These are phyloP conservation scores for Gymnoscopelus microlampas DNA, from an alignment of 2,797 vertebrate species.

Conservation along the genomic window DNA sequence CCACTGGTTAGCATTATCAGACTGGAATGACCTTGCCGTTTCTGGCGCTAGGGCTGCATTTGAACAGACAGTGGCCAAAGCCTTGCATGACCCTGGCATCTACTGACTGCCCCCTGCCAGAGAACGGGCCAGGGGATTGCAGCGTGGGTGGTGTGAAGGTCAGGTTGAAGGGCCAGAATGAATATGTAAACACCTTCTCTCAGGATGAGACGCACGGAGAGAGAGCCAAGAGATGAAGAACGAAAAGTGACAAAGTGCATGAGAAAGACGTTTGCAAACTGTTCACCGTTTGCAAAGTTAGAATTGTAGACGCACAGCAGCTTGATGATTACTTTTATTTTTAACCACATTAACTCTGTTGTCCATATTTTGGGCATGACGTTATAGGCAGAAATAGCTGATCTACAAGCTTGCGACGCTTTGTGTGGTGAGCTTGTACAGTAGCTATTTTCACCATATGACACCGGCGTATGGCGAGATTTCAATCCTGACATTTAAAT, in stretches of 20 bases:
- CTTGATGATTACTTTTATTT: conserved; percentile 8
- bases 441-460: no score
- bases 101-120: conserved; percentile 69
- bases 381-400: no score
- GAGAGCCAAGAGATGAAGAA: conserved; percentile 23
- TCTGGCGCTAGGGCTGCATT: conserved; percentile 54
- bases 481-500: not conserved
- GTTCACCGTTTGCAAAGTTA: not conserved
- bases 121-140: conserved; percentile 37
- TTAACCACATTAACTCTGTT: no score
- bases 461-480: no score
- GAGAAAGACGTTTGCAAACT: conserved; percentile 4
- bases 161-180: conserved; percentile 57
- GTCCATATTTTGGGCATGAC: no score
- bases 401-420: no score
- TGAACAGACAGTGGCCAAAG: conserved; percentile 67
- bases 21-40: conserved; percentile 66
- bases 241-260: not conserved
- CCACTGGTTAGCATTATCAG: conserved; percentile 4
- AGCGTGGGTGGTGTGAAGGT: conserved; percentile 67
- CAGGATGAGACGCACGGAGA: conserved; percentile 37
- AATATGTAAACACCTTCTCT: conserved; percentile 50
- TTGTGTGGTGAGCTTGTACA: no score
- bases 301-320: not conserved
- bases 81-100: conserved; percentile 76